Evolutionary conservation across 2,113 vertebrate genomes (phyloP), one percentile per base, ranked within the genome.

Genomic region (Megaceryle torquata): DNA sequence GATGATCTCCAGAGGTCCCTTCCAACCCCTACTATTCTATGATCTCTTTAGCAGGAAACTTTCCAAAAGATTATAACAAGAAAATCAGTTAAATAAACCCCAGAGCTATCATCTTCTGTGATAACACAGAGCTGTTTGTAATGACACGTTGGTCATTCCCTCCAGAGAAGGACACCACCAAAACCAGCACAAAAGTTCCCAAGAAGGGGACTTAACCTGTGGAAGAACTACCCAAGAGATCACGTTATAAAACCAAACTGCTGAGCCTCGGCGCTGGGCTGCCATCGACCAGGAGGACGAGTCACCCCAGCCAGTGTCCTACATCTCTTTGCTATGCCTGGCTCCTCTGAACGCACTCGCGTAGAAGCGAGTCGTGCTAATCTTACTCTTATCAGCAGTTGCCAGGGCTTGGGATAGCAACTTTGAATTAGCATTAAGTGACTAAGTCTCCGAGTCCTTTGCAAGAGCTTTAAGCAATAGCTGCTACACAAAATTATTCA

Each of bases 311-410:
- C 35, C 54, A 1, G 2, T 11, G 7, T 18, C 48, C 74, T 48
- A 5, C 39, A 10, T 21, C 43, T 35, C 59, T 25, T 9, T 41
- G 61, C 53, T 82, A 1, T 41, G 80, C 81, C 9, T 1, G 1
- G 26, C 56, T 89, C 54, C 51, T 60, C 35, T n/a, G 59, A 82
- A 59, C 2, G 0, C 26, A 10, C 59, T 57, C 84, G 50, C 11
- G 5, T 21, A 44, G 71, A 31, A 44, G 39, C 1, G 0, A 60
- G 51, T 15, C 4, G 4, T 20, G 74, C 51, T 85, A 39, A 92
- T 91, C 80, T 92, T 18, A 25, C 76, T 69, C 83, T 95, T 94
- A 96, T 94, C 92, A 96, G 80, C 56, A 26, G 28, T 25, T 16
- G 1, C 86, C 93, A 96, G 94, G 83, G 68, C 78, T 78, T 74